A percentile compares a stretch with the other conserved stretches of the same genome.
These are phyloP conservation scores for Miniopterus natalensis DNA, from an alignment of 2,113 vertebrate genomes.

Conservation along the genomic window DNA sequence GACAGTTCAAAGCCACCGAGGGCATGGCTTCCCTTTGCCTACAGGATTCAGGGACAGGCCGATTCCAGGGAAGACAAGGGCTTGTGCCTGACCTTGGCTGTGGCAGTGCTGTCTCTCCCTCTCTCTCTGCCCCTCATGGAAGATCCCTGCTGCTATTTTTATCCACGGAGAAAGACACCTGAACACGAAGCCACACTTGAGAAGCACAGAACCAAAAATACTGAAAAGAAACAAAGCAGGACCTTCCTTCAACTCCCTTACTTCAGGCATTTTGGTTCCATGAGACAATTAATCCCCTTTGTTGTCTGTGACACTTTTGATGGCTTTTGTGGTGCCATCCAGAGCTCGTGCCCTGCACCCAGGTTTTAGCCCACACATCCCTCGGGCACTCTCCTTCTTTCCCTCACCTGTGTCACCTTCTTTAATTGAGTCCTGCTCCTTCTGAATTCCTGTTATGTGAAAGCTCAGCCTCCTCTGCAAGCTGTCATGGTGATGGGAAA, in stretches of 20 bases:
- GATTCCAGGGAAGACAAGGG: not conserved
- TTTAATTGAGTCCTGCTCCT: not conserved
- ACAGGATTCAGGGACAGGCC: not conserved
- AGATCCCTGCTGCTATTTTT: not conserved
- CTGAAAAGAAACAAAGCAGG: not conserved
- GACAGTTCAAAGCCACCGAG: not conserved
- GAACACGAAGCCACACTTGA: not conserved
- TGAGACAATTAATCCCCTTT: not conserved
- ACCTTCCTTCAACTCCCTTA: not conserved
- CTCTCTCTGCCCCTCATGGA: not conserved
- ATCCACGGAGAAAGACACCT: not conserved
- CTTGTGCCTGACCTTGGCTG: not conserved
- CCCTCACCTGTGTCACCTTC: not conserved
- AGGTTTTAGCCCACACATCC: not conserved
- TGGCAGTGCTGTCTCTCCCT: not conserved
- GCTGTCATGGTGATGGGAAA: not conserved
- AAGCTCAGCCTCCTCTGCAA: not conserved
- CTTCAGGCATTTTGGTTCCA: too few species aligned
- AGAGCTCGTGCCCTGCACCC: not conserved
- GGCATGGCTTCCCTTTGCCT: not conserved
- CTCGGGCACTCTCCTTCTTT: not conserved
- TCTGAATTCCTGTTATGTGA: not conserved
- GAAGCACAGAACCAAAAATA: not conserved
- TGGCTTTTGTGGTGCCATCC: not conserved
- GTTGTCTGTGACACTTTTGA: not conserved